phyloP scores from a whole-genome alignment of 2,113 vertebrate genomes.

The Pagrus major region DNA sequence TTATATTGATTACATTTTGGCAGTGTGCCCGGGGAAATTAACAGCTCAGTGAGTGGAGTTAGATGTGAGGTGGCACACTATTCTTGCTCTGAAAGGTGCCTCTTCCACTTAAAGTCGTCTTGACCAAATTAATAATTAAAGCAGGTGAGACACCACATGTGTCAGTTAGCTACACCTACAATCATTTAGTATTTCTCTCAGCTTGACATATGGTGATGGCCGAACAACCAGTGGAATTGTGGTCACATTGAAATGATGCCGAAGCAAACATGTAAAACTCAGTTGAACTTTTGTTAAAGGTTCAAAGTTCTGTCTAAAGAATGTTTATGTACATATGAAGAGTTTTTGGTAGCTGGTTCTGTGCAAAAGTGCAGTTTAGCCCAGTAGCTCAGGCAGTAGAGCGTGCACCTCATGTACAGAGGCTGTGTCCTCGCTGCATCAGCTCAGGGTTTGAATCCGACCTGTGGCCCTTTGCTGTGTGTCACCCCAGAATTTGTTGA shows the following conservation, averaged over 20 bases:
- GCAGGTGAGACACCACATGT: background rate
- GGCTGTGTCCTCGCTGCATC: no score
- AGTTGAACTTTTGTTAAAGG: background rate
- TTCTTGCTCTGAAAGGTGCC: slow-evolving; percentile 33
- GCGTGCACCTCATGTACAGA: no score
- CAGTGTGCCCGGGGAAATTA: slow-evolving; percentile 49
- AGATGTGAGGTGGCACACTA: background rate
- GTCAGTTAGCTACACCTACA: background rate
- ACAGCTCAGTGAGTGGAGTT: slow-evolving; percentile 41
- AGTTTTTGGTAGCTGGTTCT: background rate
- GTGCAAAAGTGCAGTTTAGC: background rate
- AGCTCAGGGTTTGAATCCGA: no score
- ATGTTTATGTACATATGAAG: background rate
- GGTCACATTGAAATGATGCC: background rate
- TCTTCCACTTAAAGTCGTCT: slow-evolving; percentile 14
- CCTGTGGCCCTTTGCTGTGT: no score
- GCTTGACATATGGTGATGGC: background rate
- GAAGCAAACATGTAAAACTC: background rate
- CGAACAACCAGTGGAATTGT: background rate
- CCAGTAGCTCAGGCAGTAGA: no score
- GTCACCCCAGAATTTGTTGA: background rate
- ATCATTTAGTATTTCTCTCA: background rate
- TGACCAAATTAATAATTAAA: slow-evolving; percentile 19
- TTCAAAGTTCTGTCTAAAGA: background rate
- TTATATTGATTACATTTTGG: slow-evolving; percentile 59